A percentile compares a stretch with the other conserved stretches of the same genome.
Evolutionary conservation across 2,113 vertebrate species (phyloP).

Genomic region (Struthio camelus): DNA sequence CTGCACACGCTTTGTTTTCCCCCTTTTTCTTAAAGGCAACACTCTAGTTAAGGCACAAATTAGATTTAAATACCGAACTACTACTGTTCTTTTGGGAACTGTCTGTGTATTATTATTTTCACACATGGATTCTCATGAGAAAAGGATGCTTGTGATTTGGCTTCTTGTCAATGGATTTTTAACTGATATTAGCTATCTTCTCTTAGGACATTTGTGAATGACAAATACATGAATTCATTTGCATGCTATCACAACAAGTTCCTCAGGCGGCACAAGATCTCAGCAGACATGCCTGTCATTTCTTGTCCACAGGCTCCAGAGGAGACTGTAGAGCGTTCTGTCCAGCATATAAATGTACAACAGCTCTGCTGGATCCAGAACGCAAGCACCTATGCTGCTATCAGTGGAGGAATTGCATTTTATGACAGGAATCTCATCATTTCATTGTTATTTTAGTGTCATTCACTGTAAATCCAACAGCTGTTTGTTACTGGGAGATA

Average conservation of each 20-base stretch:
- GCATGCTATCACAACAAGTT: not conserved
- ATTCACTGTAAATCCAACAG: not conserved
- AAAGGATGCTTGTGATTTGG: not conserved
- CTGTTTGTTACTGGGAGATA: not conserved
- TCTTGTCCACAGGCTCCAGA: not conserved
- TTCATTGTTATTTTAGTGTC: no score
- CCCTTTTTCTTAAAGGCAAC: not conserved
- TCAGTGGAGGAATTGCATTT: not conserved
- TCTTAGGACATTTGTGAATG: not conserved
- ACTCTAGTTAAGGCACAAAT: not conserved
- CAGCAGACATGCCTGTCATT: fast-evolving
- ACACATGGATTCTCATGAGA: fast-evolving
- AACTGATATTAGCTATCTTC: not conserved
- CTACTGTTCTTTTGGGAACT: not conserved
- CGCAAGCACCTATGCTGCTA: not conserved
- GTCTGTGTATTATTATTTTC: not conserved
- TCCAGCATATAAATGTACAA: not conserved
- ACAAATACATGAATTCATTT: fast-evolving
- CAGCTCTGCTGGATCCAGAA: not conserved
- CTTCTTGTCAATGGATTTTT: not conserved
- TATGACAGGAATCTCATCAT: not conserved
- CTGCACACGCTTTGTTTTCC: not conserved
- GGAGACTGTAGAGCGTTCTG: not conserved
- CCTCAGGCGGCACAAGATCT: not conserved
- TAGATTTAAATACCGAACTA: slow-evolving; percentile 16